These are phyloP conservation scores for Amniataba percoides DNA, from an alignment of 2,797 vertebrate genomes.

Conservation along the genomic window DNA sequence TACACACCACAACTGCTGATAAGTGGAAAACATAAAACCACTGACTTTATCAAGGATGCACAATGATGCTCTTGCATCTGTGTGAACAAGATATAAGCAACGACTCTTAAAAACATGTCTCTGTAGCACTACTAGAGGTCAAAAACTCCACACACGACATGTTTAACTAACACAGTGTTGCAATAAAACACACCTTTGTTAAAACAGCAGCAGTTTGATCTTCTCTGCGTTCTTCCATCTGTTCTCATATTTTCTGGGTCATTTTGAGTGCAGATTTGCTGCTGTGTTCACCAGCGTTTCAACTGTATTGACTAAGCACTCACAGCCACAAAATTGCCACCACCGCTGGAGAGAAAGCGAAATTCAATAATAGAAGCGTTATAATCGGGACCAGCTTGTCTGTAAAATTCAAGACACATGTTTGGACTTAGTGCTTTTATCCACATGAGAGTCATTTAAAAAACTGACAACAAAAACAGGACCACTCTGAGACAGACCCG, in stretches of 20 bases:
- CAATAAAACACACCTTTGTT: not conserved
- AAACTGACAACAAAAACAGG: constrained; percentile 17
- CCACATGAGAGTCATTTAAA: constrained; percentile 21
- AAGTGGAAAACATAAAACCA: not conserved
- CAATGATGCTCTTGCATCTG: not conserved
- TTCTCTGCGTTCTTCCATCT: not conserved
- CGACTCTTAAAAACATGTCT: constrained; percentile 2
- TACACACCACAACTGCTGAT: not conserved
- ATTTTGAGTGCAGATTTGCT: constrained; percentile 24
- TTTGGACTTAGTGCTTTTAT: constrained; percentile 34
- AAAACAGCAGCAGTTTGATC: not conserved
- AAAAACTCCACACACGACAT: not conserved
- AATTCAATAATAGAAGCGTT: constrained; percentile 55
- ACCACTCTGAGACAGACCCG: constrained; percentile 13
- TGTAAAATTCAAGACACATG: constrained; percentile 47
- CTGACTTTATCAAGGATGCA: not conserved
- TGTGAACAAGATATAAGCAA: not conserved
- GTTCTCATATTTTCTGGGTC: constrained; percentile 16
- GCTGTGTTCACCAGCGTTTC: constrained; percentile 30
- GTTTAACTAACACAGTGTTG: constrained; percentile 4
- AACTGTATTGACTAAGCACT: constrained; percentile 33
- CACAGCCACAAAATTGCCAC: constrained; percentile 49
- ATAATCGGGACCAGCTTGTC: constrained; percentile 48
- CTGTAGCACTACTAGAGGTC: not conserved
- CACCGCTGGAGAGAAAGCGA: constrained; percentile 31